Base-by-base conservation (phyloP, 1,140 invertebrate species). In the Oreohelix idahoensis region DNA sequence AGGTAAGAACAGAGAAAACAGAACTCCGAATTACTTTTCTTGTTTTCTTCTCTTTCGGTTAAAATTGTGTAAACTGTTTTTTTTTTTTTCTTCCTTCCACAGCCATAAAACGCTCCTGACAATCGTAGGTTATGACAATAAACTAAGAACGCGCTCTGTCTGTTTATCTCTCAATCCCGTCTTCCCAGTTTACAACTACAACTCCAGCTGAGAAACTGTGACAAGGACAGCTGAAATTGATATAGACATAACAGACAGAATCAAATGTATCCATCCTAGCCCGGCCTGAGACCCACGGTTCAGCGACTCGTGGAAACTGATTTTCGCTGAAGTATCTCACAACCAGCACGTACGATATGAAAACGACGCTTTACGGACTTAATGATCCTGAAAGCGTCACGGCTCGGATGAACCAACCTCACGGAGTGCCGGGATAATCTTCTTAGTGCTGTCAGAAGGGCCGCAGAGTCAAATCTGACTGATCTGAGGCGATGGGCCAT, bases 341-440 rank as follows among this genome's bases (percentile, higher is more conserved):
- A 32, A 32, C 29, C 20, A 66, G n/a, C 63, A 66, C 8, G 23
- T 29, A 29, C 17, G 29, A 66, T 66, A 32, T 66, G 63, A 66
- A 66, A 66, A 66, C 32, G 29, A 32, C 63, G 63, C 63, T 66
- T 66, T 32, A 66, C 63, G 63, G 63, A 23, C 63, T 66, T 66
- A 66, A 66, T 66, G 63, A 66, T 29, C n/a, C 63, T 66, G 63
- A 66, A 66, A 66, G n/a, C 63, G 63, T 66, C 63, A 66, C 20
- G 63, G 63, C 63, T 66, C n/a, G 63, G 63, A 66, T 32, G 63
- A 66, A 66, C 63, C 29, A 66, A 17, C 4, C 63, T 17, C 63
- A 66, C 63, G 29, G 29, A 17, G 63, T 32, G 63, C n/a, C 4
- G 63, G 51, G 51, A 66, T 11, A 35, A 66, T 29, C 29, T 66